Conservation (phyloP, 2,797 vertebrate species). For the Bovichtus diacanthus region DNA sequence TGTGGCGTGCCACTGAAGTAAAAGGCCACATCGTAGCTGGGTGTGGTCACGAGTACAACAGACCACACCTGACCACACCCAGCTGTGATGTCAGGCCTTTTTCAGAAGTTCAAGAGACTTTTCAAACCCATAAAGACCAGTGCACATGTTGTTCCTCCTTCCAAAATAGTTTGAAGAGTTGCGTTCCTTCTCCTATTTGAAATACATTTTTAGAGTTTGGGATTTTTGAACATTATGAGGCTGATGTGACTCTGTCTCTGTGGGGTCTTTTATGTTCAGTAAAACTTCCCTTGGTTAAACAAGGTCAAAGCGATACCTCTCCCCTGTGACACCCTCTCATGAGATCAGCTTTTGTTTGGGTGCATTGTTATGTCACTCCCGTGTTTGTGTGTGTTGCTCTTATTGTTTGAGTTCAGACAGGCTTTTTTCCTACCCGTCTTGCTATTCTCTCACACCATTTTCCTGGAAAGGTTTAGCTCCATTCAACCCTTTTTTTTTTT, state of each 20-base stretch:
- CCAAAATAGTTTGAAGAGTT: not conserved
- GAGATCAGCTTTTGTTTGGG: constrained; percentile 39
- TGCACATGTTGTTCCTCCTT: not conserved
- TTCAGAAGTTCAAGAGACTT: not conserved
- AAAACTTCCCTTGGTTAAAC: not conserved
- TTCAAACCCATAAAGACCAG: not conserved
- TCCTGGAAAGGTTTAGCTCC: constrained; percentile 35
- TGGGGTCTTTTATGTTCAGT: not conserved
- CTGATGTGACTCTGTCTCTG: not conserved
- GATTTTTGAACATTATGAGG: not conserved
- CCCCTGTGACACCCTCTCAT: constrained; percentile 23
- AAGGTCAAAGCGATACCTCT: not conserved
- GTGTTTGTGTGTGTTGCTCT: constrained; percentile 8
- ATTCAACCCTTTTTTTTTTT: constrained; percentile 14
- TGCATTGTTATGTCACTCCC: constrained; percentile 37
- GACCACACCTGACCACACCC: constrained; percentile 16
- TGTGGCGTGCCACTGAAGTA: not conserved
- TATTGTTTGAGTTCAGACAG: constrained; percentile 25
- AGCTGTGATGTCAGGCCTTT: not conserved
- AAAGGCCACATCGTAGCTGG: not conserved
- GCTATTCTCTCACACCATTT: constrained; percentile 22
- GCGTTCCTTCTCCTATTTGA: not conserved
- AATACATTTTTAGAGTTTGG: not conserved
- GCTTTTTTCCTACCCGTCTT: constrained; percentile 1
- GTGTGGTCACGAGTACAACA: constrained; percentile 3